Conservation (phyloP, 2,113 vertebrate genomes). For the Pholis gunnellus region DNA sequence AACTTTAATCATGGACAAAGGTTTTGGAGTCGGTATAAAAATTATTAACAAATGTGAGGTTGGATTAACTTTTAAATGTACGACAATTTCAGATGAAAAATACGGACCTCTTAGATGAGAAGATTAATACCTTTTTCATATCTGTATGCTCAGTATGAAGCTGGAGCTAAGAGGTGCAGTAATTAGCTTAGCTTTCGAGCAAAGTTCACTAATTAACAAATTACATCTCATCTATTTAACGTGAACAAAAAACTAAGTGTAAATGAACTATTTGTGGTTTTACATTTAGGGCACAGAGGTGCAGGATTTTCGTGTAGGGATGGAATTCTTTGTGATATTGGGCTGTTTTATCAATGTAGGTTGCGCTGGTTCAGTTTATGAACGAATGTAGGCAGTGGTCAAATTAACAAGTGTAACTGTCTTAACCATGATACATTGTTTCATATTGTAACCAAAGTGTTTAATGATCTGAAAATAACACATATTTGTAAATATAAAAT, state of each 20-base stretch:
- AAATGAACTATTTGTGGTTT: neutral
- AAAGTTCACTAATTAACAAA: neutral
- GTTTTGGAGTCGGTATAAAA: neutral
- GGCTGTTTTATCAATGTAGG: neutral
- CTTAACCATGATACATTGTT: neutral
- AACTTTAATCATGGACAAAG: neutral
- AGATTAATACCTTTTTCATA: neutral
- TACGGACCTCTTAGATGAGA: neutral
- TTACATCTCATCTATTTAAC: neutral
- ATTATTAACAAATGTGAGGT: neutral
- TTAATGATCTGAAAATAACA: neutral
- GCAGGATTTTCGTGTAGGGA: too few species aligned
- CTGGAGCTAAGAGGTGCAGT: neutral
- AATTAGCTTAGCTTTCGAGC: neutral
- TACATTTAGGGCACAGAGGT: neutral
- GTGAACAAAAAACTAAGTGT: neutral
- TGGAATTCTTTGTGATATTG: neutral
- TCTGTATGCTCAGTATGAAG: neutral
- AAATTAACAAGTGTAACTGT: neutral
- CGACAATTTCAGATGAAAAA: neutral
- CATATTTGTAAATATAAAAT: neutral
- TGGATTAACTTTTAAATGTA: neutral
- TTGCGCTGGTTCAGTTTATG: neutral
- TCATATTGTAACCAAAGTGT: neutral
- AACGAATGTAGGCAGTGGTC: neutral